Percentiles rank a stretch among this genome's conserved stretches.
These are phyloP conservation scores for Zootermopsis nevadensis DNA, from an alignment of 2,888 invertebrate genomes.

Conservation along the genomic window DNA sequence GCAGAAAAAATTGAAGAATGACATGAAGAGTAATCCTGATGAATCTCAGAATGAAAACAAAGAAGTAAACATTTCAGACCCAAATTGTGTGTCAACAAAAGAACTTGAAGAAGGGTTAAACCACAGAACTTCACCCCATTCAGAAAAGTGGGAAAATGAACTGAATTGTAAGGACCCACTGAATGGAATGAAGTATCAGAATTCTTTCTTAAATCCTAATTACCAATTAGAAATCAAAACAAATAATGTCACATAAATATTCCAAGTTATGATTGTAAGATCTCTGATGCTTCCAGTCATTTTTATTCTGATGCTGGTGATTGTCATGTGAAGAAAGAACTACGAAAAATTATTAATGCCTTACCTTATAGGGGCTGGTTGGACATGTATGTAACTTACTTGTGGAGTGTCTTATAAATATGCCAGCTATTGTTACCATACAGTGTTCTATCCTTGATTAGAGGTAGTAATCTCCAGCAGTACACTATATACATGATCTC, in stretches of 20 bases:
- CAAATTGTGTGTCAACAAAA: not conserved
- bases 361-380: too few species aligned
- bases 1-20: constrained; percentile 59
- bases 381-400: too few species aligned
- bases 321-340: constrained; percentile 23
- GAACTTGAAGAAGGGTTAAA: not conserved
- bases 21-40: not conserved
- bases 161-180: not conserved
- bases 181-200: not conserved
- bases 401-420: too few species aligned
- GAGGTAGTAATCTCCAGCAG: too few species aligned
- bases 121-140: not conserved
- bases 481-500: too few species aligned
- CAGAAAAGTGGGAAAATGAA: not conserved
- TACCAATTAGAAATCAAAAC: constrained; percentile 33
- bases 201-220: constrained; percentile 37
- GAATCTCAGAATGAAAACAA: not conserved
- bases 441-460: too few species aligned
- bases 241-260: constrained; percentile 42
- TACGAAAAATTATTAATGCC: too few species aligned
- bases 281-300: constrained; percentile 42
- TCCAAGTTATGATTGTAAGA: constrained; percentile 34
- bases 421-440: too few species aligned
- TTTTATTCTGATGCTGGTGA: constrained; percentile 43
- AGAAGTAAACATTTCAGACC: constrained; percentile 7